Evolutionary conservation across 2,113 vertebrate genomes (phyloP), one percentile per base, ranked within the genome.

Genomic region (Mormyrus lacerda): DNA sequence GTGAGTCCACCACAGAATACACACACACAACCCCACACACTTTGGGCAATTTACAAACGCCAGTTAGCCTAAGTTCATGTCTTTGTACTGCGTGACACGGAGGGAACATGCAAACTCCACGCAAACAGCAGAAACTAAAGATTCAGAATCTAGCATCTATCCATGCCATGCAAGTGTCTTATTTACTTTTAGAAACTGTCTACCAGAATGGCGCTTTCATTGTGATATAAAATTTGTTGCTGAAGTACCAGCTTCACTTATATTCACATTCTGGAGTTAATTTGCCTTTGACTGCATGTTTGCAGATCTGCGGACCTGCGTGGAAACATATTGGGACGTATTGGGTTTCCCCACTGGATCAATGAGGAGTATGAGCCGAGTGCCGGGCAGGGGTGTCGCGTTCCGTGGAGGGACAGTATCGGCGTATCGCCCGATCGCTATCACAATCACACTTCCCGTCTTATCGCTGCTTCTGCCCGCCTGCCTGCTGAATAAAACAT

Each of bases 381-480:
- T 65, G 89, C 90, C 35, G 82, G 88, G 83, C 91, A 91, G 91
- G 87, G 92, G 95, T 95, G 92, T 95, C 93, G 53, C 79, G 90
- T 96, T 95, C 93, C 95, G 89, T 89, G 91, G 90, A 90, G 90
- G 92, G 89, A 89, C 92, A 89, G 93, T 95, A 94, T 94, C 91
- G 92, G 93, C 91, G 93, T 92, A 91, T 92, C 51, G 93, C 90
- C 92, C 91, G 94, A 95, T 95, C 91, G 92, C 95, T 95, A 95
- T 96, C 95, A 94, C 93, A 94, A 95, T 95, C 95, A 94, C 95
- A 95, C 95, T 95, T 95, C 95, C 94, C 94, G 94, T 92, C 93
- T 95, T 94, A 95, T 95, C 94, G 89, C 92, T 55, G 88, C 89
- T 88, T 50, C 93, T 93, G 93, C 82, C 88, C 55, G 86, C 47